Percentiles rank a stretch among this genome's conserved stretches.
Evolutionary conservation across 2,113 vertebrate species (phyloP).

Genomic region (Xiphophorus couchianus): DNA sequence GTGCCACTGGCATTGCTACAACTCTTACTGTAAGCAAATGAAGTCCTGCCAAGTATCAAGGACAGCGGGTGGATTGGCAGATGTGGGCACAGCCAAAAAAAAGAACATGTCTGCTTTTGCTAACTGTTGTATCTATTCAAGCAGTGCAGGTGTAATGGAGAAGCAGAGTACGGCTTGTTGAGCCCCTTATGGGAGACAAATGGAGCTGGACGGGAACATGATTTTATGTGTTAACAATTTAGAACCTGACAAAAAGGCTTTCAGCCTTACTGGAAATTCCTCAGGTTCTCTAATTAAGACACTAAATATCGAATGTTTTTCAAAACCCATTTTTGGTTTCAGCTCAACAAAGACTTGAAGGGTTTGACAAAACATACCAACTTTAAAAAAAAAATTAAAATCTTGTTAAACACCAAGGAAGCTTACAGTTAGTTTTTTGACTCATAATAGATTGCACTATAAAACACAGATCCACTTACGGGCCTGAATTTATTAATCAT

Average conservation of each 20-base stretch:
- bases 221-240: conserved; percentile 53
- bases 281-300: conserved; percentile 46
- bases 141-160: conserved; percentile 56
- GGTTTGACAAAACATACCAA: conserved; percentile 5
- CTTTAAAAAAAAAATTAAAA: background rate
- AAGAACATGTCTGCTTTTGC: conserved; percentile 43
- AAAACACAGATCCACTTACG: background rate
- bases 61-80: conserved; percentile 51
- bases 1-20: conserved; percentile 51
- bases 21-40: conserved; percentile 38
- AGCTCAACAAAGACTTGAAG: background rate
- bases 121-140: conserved; percentile 62
- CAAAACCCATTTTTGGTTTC: conserved; percentile 22
- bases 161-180: conserved; percentile 50
- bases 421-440: background rate
- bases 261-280: conserved; percentile 17
- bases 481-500: background rate
- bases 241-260: conserved; percentile 28
- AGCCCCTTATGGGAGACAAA: conserved; percentile 65
- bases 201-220: conserved; percentile 59
- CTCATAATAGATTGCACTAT: background rate
- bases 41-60: conserved; percentile 66
- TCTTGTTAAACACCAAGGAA: background rate
- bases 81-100: conserved; percentile 52
- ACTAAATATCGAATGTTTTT: conserved; percentile 19